Evolutionary conservation across 2,113 vertebrate species (phyloP).

Genomic region (rabbit (Oryctolagus cuniculus)): mOryCun1.1 NC_091436.1:31268501-31269000

Average conservation of each 20-base stretch:
- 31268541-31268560: slow-evolving; percentile 16
- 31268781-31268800: slow-evolving; percentile 52
- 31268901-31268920: slow-evolving; percentile 60
- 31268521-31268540: slow-evolving; percentile 46
- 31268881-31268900: slow-evolving; percentile 76
- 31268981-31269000: slow-evolving; percentile 29
- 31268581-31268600: slow-evolving; percentile 2
- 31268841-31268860: slow-evolving; percentile 79
- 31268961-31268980: slow-evolving; percentile 47
- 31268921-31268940: slow-evolving; percentile 62
- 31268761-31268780: not conserved
- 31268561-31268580: slow-evolving; percentile 10
- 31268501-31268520: not conserved
- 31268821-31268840: slow-evolving; percentile 59
- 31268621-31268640: not conserved
- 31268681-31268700: not conserved
- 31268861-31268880: slow-evolving; percentile 75
- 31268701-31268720: slow-evolving; percentile 15
- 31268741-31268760: not conserved
- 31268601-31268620: not conserved
- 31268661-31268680: not conserved
- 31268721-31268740: not conserved
- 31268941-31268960: slow-evolving; percentile 63
- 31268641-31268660: not conserved
- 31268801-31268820: slow-evolving; percentile 54